These are phyloP conservation scores for Falco biarmicus DNA, from an alignment of 2,797 vertebrate species.

Conservation along the genomic window DNA sequence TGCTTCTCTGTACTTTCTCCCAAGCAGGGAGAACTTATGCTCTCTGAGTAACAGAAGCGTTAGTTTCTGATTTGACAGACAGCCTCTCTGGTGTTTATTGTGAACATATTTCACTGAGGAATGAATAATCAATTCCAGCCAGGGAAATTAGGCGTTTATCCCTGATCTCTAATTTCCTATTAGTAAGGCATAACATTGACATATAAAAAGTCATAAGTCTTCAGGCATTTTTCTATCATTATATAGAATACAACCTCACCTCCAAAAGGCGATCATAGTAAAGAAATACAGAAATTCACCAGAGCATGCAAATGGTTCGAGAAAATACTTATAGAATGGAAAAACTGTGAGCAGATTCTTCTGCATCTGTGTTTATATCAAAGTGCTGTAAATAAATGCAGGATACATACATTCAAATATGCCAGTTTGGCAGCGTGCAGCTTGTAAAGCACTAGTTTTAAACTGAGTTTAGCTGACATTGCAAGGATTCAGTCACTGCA, in stretches of 20 bases:
- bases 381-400: constrained; percentile 32
- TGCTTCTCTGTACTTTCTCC: background rate
- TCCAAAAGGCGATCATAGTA: background rate
- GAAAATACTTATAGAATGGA: background rate
- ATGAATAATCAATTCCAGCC: background rate
- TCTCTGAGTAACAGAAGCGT: background rate
- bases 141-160: background rate
- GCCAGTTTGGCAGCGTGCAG: background rate
- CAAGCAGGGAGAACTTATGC: background rate
- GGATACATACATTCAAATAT: background rate
- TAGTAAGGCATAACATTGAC: background rate
- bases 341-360: constrained; percentile 33
- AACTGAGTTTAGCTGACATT: background rate
- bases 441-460: background rate
- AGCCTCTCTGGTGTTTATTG: background rate
- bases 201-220: background rate
- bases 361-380: constrained; percentile 26
- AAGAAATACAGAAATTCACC: background rate
- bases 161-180: background rate
- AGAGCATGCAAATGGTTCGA: background rate
- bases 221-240: background rate
- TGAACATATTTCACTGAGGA: background rate
- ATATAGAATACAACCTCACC: background rate
- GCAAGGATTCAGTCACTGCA: background rate
- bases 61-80: background rate